Evolutionary conservation across 2,113 vertebrate genomes (phyloP).

Genomic region (Nicator chloris): DNA sequence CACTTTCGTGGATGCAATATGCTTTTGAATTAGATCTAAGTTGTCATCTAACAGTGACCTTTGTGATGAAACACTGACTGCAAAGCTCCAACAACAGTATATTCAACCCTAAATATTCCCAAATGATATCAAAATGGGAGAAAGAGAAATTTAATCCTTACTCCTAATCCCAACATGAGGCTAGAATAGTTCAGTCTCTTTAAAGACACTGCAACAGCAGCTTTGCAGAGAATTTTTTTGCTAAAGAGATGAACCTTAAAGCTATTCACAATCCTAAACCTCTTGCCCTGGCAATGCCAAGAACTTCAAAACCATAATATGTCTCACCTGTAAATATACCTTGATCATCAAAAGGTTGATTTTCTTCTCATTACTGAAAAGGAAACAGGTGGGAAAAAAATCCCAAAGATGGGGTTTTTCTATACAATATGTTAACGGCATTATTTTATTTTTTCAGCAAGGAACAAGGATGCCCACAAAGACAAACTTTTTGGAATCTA

Average conservation of each 20-base stretch:
- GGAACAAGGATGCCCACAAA: background rate
- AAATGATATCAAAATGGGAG: background rate
- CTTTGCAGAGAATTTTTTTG: background rate
- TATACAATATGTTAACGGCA: background rate
- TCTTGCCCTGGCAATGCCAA: background rate
- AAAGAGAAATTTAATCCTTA: background rate
- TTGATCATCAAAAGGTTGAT: background rate
- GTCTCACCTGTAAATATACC: background rate
- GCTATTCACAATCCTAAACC: background rate
- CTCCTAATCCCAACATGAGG: background rate
- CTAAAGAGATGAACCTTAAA: background rate
- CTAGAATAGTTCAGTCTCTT: background rate
- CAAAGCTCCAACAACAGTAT: background rate
- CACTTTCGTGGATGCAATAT: rapidly evolving
- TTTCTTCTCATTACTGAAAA: background rate
- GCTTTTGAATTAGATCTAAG: background rate
- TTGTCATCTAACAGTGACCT: background rate
- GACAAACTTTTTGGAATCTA: background rate
- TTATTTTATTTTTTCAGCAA: background rate
- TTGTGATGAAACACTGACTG: background rate
- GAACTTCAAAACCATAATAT: background rate
- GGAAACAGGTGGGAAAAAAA: background rate
- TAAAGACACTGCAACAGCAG: background rate
- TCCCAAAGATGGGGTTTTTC: background rate
- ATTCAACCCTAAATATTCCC: background rate